Percentiles rank a stretch among this genome's conserved stretches.
Conservation (phyloP, 1,140 invertebrate species). For the Asbolus verrucosus region DNA sequence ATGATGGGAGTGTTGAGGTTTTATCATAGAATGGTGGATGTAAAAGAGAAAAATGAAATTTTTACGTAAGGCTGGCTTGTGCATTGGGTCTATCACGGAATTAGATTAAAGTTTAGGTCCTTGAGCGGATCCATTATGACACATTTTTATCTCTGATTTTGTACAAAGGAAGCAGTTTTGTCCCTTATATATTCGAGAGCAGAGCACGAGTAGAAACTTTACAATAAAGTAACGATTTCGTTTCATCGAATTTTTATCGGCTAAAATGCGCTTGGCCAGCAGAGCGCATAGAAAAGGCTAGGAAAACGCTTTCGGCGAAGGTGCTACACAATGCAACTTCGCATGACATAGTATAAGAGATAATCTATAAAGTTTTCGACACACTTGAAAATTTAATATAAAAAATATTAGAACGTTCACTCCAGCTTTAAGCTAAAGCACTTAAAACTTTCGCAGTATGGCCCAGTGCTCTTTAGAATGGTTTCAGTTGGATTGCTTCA, state of each 20-base stretch:
- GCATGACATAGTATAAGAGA: constrained; percentile 36
- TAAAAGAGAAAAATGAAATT: constrained; percentile 27
- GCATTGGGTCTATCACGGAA: too few species aligned
- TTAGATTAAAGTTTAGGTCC: constrained; percentile 30
- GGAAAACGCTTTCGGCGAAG: constrained; percentile 34
- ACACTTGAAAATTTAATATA: constrained; percentile 35
- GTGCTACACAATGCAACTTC: constrained; percentile 39
- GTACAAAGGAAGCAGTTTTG: constrained; percentile 36
- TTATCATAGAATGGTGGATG: not conserved
- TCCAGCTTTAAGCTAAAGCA: constrained; percentile 21
- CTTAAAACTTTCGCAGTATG: constrained; percentile 27
- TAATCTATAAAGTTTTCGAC: constrained; percentile 35
- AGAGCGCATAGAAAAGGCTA: constrained; percentile 40
- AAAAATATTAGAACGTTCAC: constrained; percentile 31
- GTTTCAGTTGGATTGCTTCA: constrained; percentile 11
- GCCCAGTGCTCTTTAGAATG: constrained; percentile 9
- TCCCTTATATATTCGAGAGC: constrained; percentile 34
- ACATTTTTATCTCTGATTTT: constrained; percentile 34
- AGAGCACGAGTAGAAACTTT: constrained; percentile 39
- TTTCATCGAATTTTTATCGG: constrained; percentile 46
- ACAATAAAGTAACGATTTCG: constrained; percentile 44
- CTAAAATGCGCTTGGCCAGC: constrained; percentile 41
- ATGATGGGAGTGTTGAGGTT: not conserved
- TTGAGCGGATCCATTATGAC: constrained; percentile 26
- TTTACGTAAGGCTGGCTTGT: constrained; percentile 13